Percentiles rank a stretch among this genome's conserved stretches.
Evolutionary conservation across 2,888 invertebrate species (phyloP).

Genomic region (Coremacera marginata): DNA sequence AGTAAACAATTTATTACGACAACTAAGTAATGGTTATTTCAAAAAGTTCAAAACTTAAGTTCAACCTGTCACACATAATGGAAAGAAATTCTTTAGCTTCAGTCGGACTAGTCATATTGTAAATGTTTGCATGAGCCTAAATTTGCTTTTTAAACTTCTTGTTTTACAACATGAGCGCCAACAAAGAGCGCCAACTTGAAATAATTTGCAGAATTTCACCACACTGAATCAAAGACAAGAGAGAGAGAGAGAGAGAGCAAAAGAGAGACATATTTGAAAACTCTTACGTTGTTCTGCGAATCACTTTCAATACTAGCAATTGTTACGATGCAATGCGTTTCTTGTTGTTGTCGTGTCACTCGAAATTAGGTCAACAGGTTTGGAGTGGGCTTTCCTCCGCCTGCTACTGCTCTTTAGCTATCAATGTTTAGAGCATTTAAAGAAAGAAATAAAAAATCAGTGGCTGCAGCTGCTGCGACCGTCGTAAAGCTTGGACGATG

Average conservation of each 20-base stretch:
- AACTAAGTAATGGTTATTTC: too few species aligned
- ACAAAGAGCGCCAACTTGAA: background rate
- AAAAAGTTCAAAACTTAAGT: too few species aligned
- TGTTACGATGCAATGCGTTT: slow-evolving; percentile 38
- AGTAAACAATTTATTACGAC: too few species aligned
- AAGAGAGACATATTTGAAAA: slow-evolving; percentile 37
- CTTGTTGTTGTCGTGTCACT: slow-evolving; percentile 48
- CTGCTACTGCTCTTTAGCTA: slow-evolving; percentile 33
- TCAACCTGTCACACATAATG: too few species aligned
- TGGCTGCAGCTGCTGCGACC: background rate
- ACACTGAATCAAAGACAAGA: slow-evolving; percentile 39
- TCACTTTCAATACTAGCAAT: slow-evolving; percentile 35
- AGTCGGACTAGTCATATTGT: too few species aligned
- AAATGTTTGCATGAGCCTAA: too few species aligned
- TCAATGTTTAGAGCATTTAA: background rate
- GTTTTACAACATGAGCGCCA: background rate
- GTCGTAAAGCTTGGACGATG: slow-evolving; percentile 3
- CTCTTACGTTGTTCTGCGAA: slow-evolving; percentile 12
- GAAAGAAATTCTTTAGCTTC: too few species aligned
- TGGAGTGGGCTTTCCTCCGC: slow-evolving; percentile 61
- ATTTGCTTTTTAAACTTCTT: too few species aligned
- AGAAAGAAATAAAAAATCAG: background rate
- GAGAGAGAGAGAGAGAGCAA: slow-evolving; percentile 48
- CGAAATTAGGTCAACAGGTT: slow-evolving; percentile 70
- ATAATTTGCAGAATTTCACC: slow-evolving; percentile 10